Base-by-base conservation (phyloP, 1,140 invertebrate species). In the Caerostris extrusa region DNA sequence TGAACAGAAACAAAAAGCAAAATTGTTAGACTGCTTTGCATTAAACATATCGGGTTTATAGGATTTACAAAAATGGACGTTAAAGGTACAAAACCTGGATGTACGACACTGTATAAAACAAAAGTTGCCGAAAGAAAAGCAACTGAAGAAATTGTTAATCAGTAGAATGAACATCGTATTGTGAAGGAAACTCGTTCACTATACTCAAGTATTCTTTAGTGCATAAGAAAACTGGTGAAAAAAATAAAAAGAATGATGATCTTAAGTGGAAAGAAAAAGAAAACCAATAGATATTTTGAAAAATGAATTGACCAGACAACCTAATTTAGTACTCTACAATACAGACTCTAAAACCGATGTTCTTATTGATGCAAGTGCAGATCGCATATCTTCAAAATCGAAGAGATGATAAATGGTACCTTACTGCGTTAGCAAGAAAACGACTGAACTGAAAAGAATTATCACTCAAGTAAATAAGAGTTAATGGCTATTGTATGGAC, bases 341-440 rank as follows among this genome's bases (percentile, higher is more conserved):
- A 56, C 83, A 53, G 7, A 88, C 50, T n/a, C 58, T 2, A 64
- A 88, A 64, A 88, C 92, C 19, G 83, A 93, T 19, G 83, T 93
- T 67, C 92, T 88, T 64, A 88, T 19, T 1, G 92, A 93, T 87
- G 92, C 92, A 57, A 17, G 57, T 10, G n/a, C 55, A 69, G 83
- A 60, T 85, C 83, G 92, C 10, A 58, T 88, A 94, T 94, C 10
- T 94, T 12, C 93, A 94, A 19, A 10, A n/a, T 14, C 69, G 61
- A 55, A 61, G 17, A 12, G 64, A 90, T n/a, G 71, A 81, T 14
- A 89, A 85, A 19, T 34, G 34, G 34, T 2, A 0, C 34, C 34
- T 34, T 34, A 34, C 34, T 34, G 34, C 0, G 34, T 34, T 34
- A 88, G 83, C 34, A 86, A 86, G 57, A 81, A 81, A 53, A 69